phyloP scores from a whole-genome alignment of 2,113 vertebrate genomes.

The Theristicus caerulescens region DNA sequence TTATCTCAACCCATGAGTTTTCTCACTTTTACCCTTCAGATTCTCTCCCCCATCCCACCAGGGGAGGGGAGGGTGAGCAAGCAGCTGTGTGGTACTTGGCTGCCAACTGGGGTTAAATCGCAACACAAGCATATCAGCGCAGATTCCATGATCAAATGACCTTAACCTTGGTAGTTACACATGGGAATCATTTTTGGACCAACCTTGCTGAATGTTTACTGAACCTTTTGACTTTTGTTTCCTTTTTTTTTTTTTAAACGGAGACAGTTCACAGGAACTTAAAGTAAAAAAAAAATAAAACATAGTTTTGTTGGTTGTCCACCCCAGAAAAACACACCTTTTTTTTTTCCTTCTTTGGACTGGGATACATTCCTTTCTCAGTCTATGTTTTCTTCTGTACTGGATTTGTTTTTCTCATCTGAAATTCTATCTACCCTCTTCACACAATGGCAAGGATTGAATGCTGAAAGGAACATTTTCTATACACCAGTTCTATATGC shows the following conservation, averaged over 20 bases:
- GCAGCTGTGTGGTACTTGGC: neutral
- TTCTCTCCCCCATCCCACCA: neutral
- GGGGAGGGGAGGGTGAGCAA: neutral
- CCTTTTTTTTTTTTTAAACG: neutral
- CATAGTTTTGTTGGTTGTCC: neutral
- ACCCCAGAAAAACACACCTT: neutral
- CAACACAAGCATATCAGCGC: neutral
- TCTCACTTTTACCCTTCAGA: neutral
- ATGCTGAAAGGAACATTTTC: neutral
- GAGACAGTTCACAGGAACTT: neutral
- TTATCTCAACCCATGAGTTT: neutral
- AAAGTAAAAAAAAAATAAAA: neutral
- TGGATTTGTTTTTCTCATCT: neutral
- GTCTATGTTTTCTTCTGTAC: neutral
- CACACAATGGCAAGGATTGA: accelerated
- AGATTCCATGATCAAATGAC: neutral
- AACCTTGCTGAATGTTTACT: neutral
- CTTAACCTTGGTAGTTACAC: neutral
- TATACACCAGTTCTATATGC: neutral
- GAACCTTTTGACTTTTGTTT: neutral
- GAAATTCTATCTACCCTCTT: neutral
- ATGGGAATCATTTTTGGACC: neutral
- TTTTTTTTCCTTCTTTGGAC: neutral
- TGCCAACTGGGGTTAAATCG: neutral
- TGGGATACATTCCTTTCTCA: neutral